A percentile compares a stretch with the other conserved stretches of the same genome.
These are phyloP conservation scores for Chloroclystis v-ata DNA, from an alignment of 2,888 invertebrate genomes.

Conservation along the genomic window DNA sequence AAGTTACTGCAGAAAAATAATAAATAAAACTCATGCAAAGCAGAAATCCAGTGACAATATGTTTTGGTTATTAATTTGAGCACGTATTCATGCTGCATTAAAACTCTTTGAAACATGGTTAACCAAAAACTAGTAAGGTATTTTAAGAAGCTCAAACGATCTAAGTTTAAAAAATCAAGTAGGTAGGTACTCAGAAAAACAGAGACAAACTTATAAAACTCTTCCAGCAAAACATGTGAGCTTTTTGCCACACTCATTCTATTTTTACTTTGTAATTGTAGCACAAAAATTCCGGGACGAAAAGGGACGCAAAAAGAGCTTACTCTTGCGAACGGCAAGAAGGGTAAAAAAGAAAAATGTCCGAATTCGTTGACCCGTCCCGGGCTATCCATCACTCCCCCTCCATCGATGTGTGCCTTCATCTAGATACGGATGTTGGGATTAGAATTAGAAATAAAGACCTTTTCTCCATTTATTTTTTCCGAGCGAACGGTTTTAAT, in stretches of 20 bases:
- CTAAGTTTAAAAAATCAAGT: no score
- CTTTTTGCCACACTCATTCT: slow-evolving; percentile 61
- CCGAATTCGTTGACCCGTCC: slow-evolving; percentile 80
- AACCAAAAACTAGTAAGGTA: no score
- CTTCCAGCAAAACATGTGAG: slow-evolving; percentile 27
- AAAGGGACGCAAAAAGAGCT: slow-evolving; percentile 77
- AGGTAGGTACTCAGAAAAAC: not conserved
- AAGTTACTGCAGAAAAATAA: no score
- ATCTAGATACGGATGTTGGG: slow-evolving; percentile 58
- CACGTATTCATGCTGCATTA: no score
- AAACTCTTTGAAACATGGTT: no score
- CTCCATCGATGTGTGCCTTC: slow-evolving; percentile 54
- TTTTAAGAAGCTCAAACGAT: no score
- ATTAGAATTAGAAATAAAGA: slow-evolving; percentile 55
- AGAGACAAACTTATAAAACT: slow-evolving; percentile 1
- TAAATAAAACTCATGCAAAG: no score
- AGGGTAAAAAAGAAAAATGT: slow-evolving; percentile 80
- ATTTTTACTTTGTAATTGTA: slow-evolving; percentile 77
- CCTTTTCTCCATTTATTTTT: slow-evolving; percentile 37
- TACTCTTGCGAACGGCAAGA: slow-evolving; percentile 76
- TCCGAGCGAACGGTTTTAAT: slow-evolving; percentile 18
- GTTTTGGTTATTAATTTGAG: no score
- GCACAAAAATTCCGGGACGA: slow-evolving; percentile 70
- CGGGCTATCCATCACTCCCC: slow-evolving; percentile 78
- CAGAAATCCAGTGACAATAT: no score